phyloP scores from a whole-genome alignment of 2,113 vertebrate genomes.

The Hemiscyllium ocellatum region DNA sequence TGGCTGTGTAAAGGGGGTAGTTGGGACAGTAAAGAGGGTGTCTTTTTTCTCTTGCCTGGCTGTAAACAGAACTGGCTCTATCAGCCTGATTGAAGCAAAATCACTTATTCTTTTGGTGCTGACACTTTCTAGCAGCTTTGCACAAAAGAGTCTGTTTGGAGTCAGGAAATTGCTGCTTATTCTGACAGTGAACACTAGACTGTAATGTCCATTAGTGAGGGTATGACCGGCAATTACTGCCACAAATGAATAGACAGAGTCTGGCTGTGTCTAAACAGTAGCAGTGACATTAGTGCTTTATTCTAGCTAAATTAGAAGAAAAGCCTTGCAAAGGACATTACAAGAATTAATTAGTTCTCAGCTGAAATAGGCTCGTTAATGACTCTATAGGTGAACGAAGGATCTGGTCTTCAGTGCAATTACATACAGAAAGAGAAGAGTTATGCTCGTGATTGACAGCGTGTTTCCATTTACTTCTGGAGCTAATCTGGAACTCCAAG shows the following conservation, averaged over 20 bases:
- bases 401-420: constrained; percentile 80
- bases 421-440: constrained; percentile 78
- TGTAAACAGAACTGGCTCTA: constrained; percentile 67
- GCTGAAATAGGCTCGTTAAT: constrained; percentile 78
- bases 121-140: constrained; percentile 69
- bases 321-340: constrained; percentile 72
- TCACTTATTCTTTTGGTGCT: constrained; percentile 74
- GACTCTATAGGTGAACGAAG: constrained; percentile 78
- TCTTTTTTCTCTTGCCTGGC: constrained; percentile 58
- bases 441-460: constrained; percentile 68
- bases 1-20: constrained; percentile 60
- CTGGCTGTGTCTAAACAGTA: constrained; percentile 71
- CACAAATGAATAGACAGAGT: constrained; percentile 73
- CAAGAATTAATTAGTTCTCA: constrained; percentile 84
- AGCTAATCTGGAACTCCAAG: neutral
- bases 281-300: constrained; percentile 59
- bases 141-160: constrained; percentile 63
- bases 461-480: neutral
- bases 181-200: constrained; percentile 72
- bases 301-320: constrained; percentile 75
- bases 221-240: constrained; percentile 74
- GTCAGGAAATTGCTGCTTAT: constrained; percentile 76
- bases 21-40: constrained; percentile 60
- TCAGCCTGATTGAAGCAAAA: constrained; percentile 66
- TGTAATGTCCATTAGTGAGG: constrained; percentile 74